Conservation (phyloP, 1,140 invertebrate genomes). For the Maniola jurtina region DNA sequence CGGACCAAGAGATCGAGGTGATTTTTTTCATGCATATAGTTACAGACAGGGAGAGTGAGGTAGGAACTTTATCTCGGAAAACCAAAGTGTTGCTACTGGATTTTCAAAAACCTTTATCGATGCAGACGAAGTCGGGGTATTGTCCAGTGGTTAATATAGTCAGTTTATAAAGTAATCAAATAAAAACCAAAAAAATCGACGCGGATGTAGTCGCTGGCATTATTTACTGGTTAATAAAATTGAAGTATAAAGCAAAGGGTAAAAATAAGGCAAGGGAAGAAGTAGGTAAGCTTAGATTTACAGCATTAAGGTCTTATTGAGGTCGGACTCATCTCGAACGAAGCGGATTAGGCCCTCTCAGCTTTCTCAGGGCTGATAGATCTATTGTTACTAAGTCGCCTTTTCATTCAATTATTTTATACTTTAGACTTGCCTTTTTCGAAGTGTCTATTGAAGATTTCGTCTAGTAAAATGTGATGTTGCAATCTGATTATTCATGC, state of each 20-base stretch:
- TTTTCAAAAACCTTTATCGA: no score
- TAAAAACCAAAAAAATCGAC: no score
- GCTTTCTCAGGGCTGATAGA: conserved; percentile 18
- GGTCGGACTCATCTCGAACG: conserved; percentile 25
- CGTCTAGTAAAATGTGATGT: no score
- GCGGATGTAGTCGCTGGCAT: no score
- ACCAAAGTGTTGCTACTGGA: no score
- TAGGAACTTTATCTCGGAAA: no score
- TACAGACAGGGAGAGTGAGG: no score
- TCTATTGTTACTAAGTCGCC: neutral
- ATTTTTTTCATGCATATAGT: no score
- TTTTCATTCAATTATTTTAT: neutral
- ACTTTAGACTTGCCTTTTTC: neutral
- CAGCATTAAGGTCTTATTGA: conserved; percentile 25
- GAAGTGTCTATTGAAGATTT: no score
- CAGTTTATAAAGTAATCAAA: neutral
- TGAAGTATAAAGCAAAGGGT: neutral
- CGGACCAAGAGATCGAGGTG: no score
- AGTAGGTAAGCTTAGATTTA: conserved; percentile 22
- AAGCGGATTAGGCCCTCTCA: conserved; percentile 24
- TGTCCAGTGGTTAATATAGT: neutral
- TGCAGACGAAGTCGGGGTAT: no score
- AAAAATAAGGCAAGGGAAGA: conserved; percentile 18
- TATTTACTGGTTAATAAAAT: neutral
- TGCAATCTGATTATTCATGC: no score